Conservation (phyloP, 2,888 invertebrate genomes). For the Melanostoma scalare region DNA sequence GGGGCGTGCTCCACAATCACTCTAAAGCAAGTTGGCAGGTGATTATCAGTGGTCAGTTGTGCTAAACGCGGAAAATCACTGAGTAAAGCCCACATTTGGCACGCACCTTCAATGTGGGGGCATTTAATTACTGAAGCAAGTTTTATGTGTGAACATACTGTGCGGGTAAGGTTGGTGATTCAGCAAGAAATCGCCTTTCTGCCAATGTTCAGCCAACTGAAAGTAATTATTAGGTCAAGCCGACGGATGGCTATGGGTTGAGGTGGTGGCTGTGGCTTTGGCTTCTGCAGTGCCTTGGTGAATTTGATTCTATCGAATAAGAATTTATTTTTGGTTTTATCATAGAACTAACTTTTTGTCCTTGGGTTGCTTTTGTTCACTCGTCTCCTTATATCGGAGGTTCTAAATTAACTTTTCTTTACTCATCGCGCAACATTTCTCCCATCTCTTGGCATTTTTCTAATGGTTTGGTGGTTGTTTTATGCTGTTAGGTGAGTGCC, state of each 20-base stretch:
- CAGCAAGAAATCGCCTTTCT: slow-evolving; percentile 56
- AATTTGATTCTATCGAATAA: slow-evolving; percentile 67
- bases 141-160: slow-evolving; percentile 39
- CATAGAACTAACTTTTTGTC: not conserved
- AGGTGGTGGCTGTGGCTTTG: not conserved
- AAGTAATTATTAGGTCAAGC: slow-evolving; percentile 71
- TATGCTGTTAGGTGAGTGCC: slow-evolving; percentile 34
- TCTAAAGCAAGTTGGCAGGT: slow-evolving; percentile 63
- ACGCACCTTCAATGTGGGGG: slow-evolving; percentile 58
- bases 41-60: slow-evolving; percentile 69
- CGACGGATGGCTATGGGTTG: slow-evolving; percentile 2
- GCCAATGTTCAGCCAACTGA: slow-evolving; percentile 63
- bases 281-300: slow-evolving; percentile 11
- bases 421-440: slow-evolving; percentile 31
- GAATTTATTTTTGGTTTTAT: slow-evolving; percentile 60
- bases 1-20: slow-evolving; percentile 65
- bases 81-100: slow-evolving; percentile 68
- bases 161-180: slow-evolving; percentile 53
- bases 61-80: slow-evolving; percentile 71
- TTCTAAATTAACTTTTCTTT: slow-evolving; percentile 62
- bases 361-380: not conserved
- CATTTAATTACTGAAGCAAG: slow-evolving; percentile 70
- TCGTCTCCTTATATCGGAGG: slow-evolving; percentile 24
- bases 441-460: not conserved
- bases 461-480: not conserved